phyloP scores from a whole-genome alignment of 2,797 vertebrate species.

The Halcyon leucocephala region DNA sequence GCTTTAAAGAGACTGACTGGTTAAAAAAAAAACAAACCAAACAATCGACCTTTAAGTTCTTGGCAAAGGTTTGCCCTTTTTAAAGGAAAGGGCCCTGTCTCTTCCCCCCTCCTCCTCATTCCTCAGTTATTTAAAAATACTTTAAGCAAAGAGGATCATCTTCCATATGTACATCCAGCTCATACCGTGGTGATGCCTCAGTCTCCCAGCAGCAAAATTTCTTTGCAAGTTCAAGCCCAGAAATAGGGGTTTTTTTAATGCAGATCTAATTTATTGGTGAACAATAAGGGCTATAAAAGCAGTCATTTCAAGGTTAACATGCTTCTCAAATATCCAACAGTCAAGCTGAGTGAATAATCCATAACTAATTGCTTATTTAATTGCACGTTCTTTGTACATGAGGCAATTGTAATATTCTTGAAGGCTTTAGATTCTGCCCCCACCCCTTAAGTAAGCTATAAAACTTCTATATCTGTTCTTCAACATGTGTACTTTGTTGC shows the following conservation, averaged over 20 bases:
- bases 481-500: neutral
- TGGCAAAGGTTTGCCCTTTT: neutral
- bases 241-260: neutral
- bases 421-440: neutral
- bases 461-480: neutral
- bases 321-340: neutral
- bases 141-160: neutral
- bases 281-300: slow-evolving; percentile 12
- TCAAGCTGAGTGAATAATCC: slow-evolving; percentile 19
- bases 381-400: neutral
- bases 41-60: neutral
- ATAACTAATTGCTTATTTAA: slow-evolving; percentile 53
- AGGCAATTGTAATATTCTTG: neutral
- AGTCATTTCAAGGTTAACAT: slow-evolving; percentile 30
- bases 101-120: neutral
- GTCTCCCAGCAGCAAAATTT: neutral
- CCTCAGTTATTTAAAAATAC: neutral
- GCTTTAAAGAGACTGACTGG: neutral
- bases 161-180: neutral
- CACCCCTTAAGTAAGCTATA: neutral
- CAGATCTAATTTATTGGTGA: neutral
- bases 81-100: neutral
- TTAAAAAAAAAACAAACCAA: neutral
- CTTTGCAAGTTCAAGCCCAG: neutral
- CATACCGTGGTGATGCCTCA: neutral